Base-by-base conservation (phyloP, 2,113 vertebrate species). In the Pan troglodytes region DNA sequence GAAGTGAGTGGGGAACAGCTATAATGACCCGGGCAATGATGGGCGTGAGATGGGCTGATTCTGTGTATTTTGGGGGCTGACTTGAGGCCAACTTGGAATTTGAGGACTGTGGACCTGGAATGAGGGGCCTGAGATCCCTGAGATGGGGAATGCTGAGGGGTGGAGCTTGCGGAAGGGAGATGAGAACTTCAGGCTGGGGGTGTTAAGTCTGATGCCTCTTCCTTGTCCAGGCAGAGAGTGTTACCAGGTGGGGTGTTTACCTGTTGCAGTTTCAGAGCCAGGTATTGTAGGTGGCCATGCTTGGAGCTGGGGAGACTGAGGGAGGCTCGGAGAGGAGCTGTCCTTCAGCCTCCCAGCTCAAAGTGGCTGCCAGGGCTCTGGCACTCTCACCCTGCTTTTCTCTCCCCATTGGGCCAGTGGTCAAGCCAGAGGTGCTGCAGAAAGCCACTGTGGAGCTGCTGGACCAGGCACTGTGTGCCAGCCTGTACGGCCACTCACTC, bases 381-480 rank as follows among this genome's bases (percentile, higher is more conserved):
- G 13, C 5, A 1, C 5, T 10, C 88, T 86, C 87, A 40, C 6
- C 38, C 8, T 17, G 23, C 0, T 0, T 2, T 0, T 88, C 86
- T 95, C 40, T 88, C 73, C 32, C 64, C 1, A 0, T 68, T 22
- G 0, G 0, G 35, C 45, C 40, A 99, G 99, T 99, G 95, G 98
- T 99, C 85, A 99, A 99, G 94, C 99, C 99, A 0, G 99, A 99
- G 78, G 96, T 92, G 59, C 99, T 99, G 45, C 99, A 99, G 99
- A 99, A 99, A 96, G 99, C 99, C 0, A 98, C 99, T 0, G 99
- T 99, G 97, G 99, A 99, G 98, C 98, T 99, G 82, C 99, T 99
- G 64, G 99, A 99, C 94, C 99, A 99, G 88, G 98, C 97, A 0
- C 95, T 99, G 43, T 99, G 99, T 83, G 98, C 99, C 13, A 97